Evolutionary conservation across 2,797 vertebrate species (phyloP).

Genomic region (Anomalospiza imberbis): DNA sequence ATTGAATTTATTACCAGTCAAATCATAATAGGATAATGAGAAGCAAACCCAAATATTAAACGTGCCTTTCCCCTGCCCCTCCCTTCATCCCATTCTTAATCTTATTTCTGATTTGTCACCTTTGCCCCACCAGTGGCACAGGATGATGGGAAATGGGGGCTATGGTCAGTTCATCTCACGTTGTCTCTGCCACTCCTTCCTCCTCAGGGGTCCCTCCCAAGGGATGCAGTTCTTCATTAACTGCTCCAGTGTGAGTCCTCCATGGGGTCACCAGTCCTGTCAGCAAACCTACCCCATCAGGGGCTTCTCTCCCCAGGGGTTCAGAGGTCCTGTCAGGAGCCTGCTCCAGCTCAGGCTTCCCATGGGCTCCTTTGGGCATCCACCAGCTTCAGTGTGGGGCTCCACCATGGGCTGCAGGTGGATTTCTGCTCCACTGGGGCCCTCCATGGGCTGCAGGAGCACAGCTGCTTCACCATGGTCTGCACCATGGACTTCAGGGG

Average conservation of each 20-base stretch:
- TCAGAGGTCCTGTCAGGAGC: neutral
- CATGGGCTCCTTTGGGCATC: neutral
- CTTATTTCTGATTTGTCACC: neutral
- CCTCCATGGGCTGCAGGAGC: neutral
- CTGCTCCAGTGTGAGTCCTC: neutral
- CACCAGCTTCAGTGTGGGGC: neutral
- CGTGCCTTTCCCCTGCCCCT: neutral
- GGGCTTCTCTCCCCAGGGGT: neutral
- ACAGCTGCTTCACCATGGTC: neutral
- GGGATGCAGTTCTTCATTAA: neutral
- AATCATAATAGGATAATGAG: neutral
- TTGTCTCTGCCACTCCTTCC: neutral
- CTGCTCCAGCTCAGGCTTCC: neutral
- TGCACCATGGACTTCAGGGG: neutral
- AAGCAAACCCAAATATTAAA: neutral
- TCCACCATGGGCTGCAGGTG: neutral
- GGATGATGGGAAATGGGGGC: neutral
- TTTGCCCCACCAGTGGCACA: neutral
- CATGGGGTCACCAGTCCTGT: neutral
- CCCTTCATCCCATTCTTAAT: neutral
- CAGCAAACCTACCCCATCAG: neutral
- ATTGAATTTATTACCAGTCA: neutral
- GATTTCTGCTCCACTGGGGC: neutral
- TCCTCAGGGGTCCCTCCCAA: neutral
- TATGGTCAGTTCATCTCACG: rapidly evolving